Base-by-base conservation (phyloP, 1,140 invertebrate genomes). In the Apolygus lucorum region DNA sequence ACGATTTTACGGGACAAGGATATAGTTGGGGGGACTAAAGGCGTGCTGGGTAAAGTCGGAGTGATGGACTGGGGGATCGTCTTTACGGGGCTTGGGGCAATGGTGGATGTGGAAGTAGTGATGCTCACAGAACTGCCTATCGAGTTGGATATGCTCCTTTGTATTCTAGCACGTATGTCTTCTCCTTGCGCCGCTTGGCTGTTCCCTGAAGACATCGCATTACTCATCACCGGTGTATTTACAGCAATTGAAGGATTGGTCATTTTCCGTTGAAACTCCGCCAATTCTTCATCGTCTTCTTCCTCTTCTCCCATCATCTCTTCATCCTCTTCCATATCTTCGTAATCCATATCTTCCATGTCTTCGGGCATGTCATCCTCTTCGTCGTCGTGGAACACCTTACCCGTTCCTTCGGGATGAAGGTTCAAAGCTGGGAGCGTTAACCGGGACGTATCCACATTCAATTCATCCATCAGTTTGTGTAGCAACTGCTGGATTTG, bases 401-500 rank as follows among this genome's bases (percentile, higher is more conserved):
- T 63, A 17, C 63, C 73, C 26, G 69, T 49, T 70, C 64, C 78
- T 78, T 13, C 75, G 78, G 52, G 76, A 72, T 63, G 77, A 78
- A n/a, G 81, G 68, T 72, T 79, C 11, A 84, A 73, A 11, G 70
- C 73, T 11, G 82, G 82, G 14, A 84, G 62, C 66, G 71, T 72
- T n/a, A 75, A 74, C 25, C 80, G 78, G 13, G 70, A 73, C 42
- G 77, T 77, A 59, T 80, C 76, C 0, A 79, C 76, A 71, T 80
- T 82, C 26, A 77, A 80, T 28, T 75, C 83, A 63, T 85, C 81
- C 85, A 91, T 89, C 14, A 91, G 77, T 52, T 80, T 77, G 75
- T 87, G 86, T n/a, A 92, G 79, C 42, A 92, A 77, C 69, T 84
- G 83, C n/a, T 88, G 86, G 67, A 92, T 86, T 70, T 91, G 88